phyloP scores from a whole-genome alignment of 2,113 vertebrate species.

The Lucifuga dentata region DNA sequence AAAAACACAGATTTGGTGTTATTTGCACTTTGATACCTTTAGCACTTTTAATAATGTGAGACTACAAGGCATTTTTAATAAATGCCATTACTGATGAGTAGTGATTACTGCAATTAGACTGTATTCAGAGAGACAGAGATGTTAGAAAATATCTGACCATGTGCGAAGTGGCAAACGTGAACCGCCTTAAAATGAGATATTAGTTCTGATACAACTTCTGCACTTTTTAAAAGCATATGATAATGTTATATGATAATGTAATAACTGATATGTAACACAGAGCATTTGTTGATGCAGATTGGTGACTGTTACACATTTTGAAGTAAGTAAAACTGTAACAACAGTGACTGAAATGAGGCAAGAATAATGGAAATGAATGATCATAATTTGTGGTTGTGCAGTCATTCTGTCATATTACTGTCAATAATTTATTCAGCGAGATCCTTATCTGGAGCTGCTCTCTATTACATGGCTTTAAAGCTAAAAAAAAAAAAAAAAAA shows the following conservation, averaged over 20 bases:
- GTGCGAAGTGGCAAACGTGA: background rate
- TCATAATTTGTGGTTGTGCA: constrained; percentile 27
- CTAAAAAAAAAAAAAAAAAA: constrained; percentile 23
- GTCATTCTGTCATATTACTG: constrained; percentile 32
- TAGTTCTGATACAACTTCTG: background rate
- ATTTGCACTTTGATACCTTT: constrained; percentile 41
- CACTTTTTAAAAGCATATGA: background rate
- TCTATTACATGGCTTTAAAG: constrained; percentile 35
- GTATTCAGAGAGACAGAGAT: constrained; percentile 9
- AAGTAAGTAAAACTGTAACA: constrained; percentile 38
- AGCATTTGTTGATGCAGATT: constrained; percentile 6
- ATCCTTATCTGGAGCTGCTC: constrained; percentile 10
- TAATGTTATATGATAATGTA: background rate
- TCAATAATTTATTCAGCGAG: constrained; percentile 55
- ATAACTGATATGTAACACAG: background rate
- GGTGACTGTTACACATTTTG: constrained; percentile 31
- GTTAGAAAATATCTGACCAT: constrained; percentile 12
- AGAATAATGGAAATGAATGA: constrained; percentile 4
- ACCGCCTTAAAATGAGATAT: background rate
- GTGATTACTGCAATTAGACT: constrained; percentile 37
- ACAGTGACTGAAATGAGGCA: background rate
- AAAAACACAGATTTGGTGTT: constrained; percentile 46
- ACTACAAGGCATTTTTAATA: constrained; percentile 28
- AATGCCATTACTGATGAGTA: constrained; percentile 23
- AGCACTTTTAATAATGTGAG: constrained; percentile 30